Evolutionary conservation across 2,113 vertebrate genomes (phyloP).

Genomic region (Sakesphorus luctuosus): DNA sequence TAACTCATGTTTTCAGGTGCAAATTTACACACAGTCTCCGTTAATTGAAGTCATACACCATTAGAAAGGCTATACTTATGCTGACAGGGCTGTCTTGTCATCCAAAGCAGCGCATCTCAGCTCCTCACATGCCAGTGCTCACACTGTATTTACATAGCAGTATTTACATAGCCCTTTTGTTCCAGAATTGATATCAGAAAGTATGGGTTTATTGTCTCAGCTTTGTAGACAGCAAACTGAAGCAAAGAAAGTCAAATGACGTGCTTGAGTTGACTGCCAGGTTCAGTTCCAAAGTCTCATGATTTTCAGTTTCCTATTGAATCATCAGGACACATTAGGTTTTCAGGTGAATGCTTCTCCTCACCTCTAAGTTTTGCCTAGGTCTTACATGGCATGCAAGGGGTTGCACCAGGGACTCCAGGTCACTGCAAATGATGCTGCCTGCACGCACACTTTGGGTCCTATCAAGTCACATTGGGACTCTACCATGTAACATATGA

Average conservation of each 20-base stretch:
- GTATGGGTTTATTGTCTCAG: background rate
- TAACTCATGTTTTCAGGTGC: background rate
- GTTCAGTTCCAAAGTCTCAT: background rate
- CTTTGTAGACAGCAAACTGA: background rate
- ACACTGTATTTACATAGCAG: background rate
- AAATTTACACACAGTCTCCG: background rate
- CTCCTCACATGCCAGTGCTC: background rate
- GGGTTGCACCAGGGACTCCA: too few relatives aligned
- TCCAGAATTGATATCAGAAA: background rate
- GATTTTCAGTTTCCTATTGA: background rate
- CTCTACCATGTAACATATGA: background rate
- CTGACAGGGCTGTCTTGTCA: background rate
- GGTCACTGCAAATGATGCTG: accelerated
- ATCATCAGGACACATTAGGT: background rate
- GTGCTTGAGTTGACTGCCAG: background rate
- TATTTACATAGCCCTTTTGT: background rate
- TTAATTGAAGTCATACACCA: background rate
- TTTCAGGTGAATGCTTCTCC: background rate
- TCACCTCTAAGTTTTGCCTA: background rate
- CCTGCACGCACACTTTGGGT: accelerated
- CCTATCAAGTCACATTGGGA: accelerated
- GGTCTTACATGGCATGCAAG: accelerated
- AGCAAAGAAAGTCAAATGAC: background rate
- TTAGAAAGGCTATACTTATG: background rate
- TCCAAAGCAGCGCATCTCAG: background rate